phyloP scores from a whole-genome alignment of 2,888 invertebrate genomes.

The Eueremaeus valkanovi region DNA sequence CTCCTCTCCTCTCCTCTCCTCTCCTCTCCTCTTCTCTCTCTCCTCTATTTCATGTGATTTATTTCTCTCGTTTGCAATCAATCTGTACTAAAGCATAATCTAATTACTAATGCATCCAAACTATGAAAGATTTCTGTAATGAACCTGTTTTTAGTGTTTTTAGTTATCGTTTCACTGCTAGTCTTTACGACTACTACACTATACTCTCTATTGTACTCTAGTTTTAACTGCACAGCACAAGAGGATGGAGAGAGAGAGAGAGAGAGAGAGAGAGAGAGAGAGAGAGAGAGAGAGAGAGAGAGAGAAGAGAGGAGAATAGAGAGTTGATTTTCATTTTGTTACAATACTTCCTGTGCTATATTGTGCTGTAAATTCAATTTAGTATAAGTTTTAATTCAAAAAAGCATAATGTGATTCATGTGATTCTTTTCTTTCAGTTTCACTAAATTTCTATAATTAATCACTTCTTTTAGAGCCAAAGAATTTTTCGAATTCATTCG shows the following conservation, averaged over 20 bases:
- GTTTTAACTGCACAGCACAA: neutral
- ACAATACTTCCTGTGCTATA: constrained; percentile 28
- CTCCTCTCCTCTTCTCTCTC: neutral
- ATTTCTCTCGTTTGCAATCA: constrained; percentile 23
- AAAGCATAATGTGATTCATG: constrained; percentile 29
- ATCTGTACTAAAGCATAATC: constrained; percentile 17
- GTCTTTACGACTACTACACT: too few relatives aligned
- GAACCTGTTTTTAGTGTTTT: constrained; percentile 30
- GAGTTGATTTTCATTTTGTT: constrained; percentile 8
- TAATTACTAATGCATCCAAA: constrained; percentile 22
- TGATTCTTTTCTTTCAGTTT: constrained; percentile 23
- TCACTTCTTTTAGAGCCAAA: constrained; percentile 14
- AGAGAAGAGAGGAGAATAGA: neutral
- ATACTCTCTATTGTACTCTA: too few relatives aligned
- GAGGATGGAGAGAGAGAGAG: too few relatives aligned
- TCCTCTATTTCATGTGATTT: constrained; percentile 20
- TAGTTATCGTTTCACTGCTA: neutral
- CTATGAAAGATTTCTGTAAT: constrained; percentile 30
- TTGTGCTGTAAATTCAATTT: constrained; percentile 28
- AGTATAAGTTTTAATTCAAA: constrained; percentile 14
- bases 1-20: too few relatives aligned
- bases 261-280: constrained; percentile 2
- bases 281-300: neutral
- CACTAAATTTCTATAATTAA: constrained; percentile 29
- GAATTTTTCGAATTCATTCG: neutral